These are phyloP conservation scores for Neoscelio sp. DNA, from an alignment of 2,888 invertebrate species.

Conservation along the genomic window DNA sequence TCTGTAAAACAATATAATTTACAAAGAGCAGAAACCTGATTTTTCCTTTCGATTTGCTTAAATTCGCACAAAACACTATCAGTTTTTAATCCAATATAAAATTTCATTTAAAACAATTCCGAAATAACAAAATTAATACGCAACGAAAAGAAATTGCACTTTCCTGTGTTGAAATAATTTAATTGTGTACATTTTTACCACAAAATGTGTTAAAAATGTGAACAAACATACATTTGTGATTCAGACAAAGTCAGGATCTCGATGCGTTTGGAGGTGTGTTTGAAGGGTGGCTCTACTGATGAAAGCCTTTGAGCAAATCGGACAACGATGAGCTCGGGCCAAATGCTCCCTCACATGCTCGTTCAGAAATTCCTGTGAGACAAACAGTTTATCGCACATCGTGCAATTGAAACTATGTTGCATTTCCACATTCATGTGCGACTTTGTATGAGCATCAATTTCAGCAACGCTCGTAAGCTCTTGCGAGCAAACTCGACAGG, in stretches of 20 bases:
- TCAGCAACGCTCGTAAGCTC: constrained; percentile 76
- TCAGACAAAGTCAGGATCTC: not conserved
- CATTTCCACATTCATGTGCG: constrained; percentile 71
- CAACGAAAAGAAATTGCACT: no score
- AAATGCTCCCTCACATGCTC: constrained; percentile 76
- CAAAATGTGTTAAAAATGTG: no score
- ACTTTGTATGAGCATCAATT: constrained; percentile 77
- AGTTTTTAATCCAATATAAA: no score
- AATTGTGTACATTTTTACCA: no score
- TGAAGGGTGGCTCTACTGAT: constrained; percentile 75
- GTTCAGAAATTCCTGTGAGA: constrained; percentile 66
- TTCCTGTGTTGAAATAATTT: no score
- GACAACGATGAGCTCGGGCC: constrained; percentile 73
- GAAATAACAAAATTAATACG: no score
- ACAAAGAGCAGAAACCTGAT: no score
- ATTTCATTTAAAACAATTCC: no score
- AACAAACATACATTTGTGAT: no score
- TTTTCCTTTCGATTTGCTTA: no score
- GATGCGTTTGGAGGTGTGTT: constrained; percentile 75
- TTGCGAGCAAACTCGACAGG: constrained; percentile 76
- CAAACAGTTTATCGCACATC: constrained; percentile 74
- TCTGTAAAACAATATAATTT: no score
- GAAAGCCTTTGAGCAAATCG: constrained; percentile 76
- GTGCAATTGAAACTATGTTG: constrained; percentile 71
- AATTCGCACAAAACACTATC: no score